Evolutionary conservation across 2,113 vertebrate species (phyloP).

Genomic region (Eurypyga helias): DNA sequence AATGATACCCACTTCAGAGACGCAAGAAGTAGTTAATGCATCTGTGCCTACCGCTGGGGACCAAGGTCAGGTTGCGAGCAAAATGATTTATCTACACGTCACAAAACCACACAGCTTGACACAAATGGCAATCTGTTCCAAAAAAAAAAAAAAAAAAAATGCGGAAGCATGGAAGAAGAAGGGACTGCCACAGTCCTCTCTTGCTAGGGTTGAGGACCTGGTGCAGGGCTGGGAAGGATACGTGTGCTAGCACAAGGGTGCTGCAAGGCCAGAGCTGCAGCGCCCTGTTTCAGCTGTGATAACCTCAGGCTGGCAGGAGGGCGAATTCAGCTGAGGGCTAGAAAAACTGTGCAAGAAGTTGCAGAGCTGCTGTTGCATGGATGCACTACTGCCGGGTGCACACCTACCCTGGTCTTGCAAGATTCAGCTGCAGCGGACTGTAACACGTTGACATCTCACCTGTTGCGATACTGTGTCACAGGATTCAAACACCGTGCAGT

Average conservation of each 20-base stretch:
- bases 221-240: background rate
- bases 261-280: background rate
- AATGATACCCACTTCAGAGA: background rate
- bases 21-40: background rate
- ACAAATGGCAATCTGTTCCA: slow-evolving; percentile 34
- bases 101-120: slow-evolving; percentile 50
- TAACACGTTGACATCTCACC: background rate
- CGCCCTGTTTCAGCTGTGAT: background rate
- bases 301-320: background rate
- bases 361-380: background rate
- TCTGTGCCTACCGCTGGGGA: background rate
- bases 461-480: slow-evolving; percentile 49
- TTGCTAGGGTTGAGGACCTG: background rate
- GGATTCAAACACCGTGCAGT: background rate
- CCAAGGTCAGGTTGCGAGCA: slow-evolving; percentile 7
- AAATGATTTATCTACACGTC: slow-evolving; percentile 28
- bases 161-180: background rate
- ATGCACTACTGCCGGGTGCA: background rate
- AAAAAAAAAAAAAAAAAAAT: background rate
- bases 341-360: background rate
- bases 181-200: background rate
- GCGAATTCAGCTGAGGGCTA: background rate
- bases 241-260: background rate
- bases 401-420: background rate
- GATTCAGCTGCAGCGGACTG: background rate